A percentile compares a stretch with the other conserved stretches of the same genome.
phyloP scores from a whole-genome alignment of 2,888 invertebrate genomes.

The Phytoseiulus persimilis region DNA sequence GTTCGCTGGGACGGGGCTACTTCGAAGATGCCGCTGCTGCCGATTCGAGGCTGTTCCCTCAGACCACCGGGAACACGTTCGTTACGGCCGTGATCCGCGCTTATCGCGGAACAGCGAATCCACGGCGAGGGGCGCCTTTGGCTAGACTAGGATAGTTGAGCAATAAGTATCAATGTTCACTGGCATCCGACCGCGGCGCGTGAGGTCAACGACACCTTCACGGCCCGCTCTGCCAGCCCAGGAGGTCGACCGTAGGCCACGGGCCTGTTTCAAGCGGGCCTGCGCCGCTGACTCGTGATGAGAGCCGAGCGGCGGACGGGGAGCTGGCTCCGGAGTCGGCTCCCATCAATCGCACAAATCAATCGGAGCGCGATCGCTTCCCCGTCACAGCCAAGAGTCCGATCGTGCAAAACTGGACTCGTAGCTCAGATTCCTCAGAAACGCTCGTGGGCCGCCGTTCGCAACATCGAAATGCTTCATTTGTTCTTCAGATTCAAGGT shows the following conservation, averaged over 20 bases:
- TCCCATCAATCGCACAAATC: too few relatives aligned
- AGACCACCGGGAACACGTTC: too few relatives aligned
- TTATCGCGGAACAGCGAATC: not conserved
- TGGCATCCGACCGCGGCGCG: not conserved
- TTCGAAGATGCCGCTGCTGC: too few relatives aligned
- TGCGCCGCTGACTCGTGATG: too few relatives aligned
- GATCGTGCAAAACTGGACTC: not conserved
- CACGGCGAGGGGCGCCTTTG: not conserved
- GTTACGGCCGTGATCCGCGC: too few relatives aligned
- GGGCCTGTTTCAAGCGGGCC: not conserved
- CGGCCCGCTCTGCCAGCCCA: not conserved
- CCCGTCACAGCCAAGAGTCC: too few relatives aligned
- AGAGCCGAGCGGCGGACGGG: too few relatives aligned
- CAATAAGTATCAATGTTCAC: not conserved
- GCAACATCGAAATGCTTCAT: not conserved
- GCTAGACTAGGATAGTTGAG: not conserved
- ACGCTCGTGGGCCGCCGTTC: not conserved
- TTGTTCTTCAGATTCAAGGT: not conserved
- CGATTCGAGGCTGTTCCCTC: too few relatives aligned
- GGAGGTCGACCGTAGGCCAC: not conserved
- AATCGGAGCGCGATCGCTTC: too few relatives aligned
- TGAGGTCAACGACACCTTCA: not conserved
- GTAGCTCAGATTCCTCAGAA: not conserved
- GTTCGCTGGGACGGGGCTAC: too few relatives aligned
- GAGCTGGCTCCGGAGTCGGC: too few relatives aligned